Conservation (phyloP, 1,140 invertebrate genomes). For the Leptinotarsa undecemlineata region DNA sequence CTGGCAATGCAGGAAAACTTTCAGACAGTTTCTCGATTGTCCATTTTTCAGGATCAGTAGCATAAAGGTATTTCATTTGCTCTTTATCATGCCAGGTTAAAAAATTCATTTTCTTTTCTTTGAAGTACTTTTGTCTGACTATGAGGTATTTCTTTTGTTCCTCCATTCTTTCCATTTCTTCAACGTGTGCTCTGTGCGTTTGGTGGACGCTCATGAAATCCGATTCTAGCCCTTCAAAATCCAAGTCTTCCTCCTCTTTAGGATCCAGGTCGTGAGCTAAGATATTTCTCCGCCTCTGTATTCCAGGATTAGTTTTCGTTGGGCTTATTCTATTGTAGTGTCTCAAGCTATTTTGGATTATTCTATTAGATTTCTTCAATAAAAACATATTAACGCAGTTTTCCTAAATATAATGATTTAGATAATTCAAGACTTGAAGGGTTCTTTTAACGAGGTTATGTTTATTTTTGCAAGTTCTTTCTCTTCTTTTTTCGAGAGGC, state of each 20-base stretch:
- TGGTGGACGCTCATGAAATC: constrained; percentile 58
- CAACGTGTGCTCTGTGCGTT: constrained; percentile 54
- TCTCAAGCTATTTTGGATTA: background rate
- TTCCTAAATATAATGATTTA: too few species aligned
- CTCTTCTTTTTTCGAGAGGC: too few species aligned
- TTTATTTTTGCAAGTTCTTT: too few species aligned
- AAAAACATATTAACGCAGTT: background rate
- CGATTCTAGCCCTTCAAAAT: constrained; percentile 57
- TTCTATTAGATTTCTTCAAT: background rate
- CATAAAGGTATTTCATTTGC: constrained; percentile 74
- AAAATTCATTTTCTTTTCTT: constrained; percentile 70
- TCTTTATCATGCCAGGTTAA: constrained; percentile 83
- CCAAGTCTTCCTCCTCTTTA: constrained; percentile 29
- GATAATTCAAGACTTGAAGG: too few species aligned
- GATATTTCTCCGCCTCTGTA: background rate
- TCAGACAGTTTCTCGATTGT: constrained; percentile 71
- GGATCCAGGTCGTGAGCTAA: background rate
- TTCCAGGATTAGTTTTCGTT: constrained; percentile 14
- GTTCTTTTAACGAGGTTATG: too few species aligned
- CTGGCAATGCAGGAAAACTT: constrained; percentile 76
- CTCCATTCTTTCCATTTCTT: constrained; percentile 52
- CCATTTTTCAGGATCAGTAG: constrained; percentile 73
- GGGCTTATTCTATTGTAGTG: background rate
- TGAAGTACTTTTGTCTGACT: constrained; percentile 75
- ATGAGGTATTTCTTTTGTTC: constrained; percentile 63